These are phyloP conservation scores for Orcinus orca DNA, from an alignment of 2,113 vertebrate genomes.

Conservation along the genomic window DNA sequence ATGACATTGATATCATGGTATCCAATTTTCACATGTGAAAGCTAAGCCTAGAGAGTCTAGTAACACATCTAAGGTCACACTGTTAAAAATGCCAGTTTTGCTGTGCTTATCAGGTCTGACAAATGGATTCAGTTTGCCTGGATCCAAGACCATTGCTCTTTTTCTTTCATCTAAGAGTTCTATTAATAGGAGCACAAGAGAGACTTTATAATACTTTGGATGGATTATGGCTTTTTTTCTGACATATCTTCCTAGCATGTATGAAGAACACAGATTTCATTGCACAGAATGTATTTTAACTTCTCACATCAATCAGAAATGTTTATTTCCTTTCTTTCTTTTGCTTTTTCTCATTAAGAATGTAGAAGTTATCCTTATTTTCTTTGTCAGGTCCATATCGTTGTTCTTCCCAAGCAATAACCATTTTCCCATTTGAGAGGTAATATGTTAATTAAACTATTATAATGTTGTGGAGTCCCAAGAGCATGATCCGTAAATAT, in stretches of 20 bases:
- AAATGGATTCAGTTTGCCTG: background rate
- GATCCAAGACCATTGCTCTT: slow-evolving; percentile 22
- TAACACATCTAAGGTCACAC: background rate
- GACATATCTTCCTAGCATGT: background rate
- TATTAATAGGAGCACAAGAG: background rate
- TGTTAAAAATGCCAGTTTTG: background rate
- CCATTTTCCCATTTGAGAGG: background rate
- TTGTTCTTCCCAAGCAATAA: background rate
- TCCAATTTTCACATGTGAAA: slow-evolving; percentile 23
- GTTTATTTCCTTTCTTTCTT: background rate
- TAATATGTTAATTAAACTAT: background rate
- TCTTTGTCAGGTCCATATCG: background rate
- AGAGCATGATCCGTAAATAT: background rate
- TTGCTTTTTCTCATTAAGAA: background rate
- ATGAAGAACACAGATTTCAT: background rate
- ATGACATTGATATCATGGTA: background rate
- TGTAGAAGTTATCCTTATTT: background rate
- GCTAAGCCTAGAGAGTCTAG: background rate
- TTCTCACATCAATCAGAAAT: background rate
- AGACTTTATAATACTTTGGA: background rate
- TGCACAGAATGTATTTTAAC: background rate
- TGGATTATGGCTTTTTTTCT: background rate
- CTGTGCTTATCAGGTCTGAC: background rate
- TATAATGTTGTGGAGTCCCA: background rate
- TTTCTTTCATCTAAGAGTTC: background rate